Evolutionary conservation across 2,113 vertebrate genomes (phyloP).

Genomic region (Neopipo cinnamomea): DNA sequence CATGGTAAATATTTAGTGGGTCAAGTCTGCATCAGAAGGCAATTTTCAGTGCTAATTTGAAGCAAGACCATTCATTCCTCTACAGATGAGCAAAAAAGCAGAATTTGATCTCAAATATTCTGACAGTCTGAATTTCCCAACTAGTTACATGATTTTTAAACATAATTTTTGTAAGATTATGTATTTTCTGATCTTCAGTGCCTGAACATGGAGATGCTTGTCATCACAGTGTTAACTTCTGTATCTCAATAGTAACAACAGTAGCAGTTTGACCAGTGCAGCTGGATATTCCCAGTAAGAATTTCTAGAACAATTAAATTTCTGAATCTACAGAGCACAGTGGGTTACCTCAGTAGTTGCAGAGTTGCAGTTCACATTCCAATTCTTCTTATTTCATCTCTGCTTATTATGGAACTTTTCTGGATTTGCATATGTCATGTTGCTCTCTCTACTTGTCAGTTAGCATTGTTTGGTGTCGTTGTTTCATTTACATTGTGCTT

Average conservation of each 20-base stretch:
- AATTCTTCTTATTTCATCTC: not conserved
- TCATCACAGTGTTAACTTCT: not conserved
- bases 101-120: not conserved
- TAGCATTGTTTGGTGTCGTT: not conserved
- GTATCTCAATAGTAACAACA: not conserved
- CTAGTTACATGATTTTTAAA: not conserved
- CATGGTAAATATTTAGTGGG: not conserved
- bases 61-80: not conserved
- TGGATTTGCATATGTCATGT: rapidly evolving
- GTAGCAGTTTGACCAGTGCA: not conserved
- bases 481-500: not conserved
- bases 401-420: not conserved
- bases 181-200: not conserved
- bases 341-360: not conserved
- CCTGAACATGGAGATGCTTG: not conserved
- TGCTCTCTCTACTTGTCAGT: not conserved
- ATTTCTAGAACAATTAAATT: not conserved
- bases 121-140: not conserved
- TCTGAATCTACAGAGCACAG: not conserved
- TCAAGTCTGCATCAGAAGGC: not conserved
- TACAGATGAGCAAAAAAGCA: not conserved
- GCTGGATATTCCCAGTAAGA: not conserved
- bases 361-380: not conserved
- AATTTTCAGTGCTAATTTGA: not conserved
- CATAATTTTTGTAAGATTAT: not conserved